Evolutionary conservation across 2,888 invertebrate genomes (phyloP).

Genomic region (Ctena decussata): DNA sequence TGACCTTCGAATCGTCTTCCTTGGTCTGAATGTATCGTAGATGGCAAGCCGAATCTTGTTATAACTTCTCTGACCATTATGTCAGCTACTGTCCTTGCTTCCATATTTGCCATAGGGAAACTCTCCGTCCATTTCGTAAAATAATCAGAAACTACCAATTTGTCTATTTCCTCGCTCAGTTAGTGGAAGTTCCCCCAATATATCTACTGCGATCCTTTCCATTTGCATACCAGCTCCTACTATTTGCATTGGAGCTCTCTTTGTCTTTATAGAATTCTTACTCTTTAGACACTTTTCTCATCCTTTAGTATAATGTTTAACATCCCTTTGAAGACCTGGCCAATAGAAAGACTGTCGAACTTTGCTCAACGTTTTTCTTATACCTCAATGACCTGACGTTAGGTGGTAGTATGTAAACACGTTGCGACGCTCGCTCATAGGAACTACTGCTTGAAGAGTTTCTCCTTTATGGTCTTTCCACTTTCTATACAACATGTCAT

Average conservation of each 20-base stretch:
- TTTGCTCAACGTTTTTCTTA: slow-evolving; percentile 11
- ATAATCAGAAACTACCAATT: slow-evolving; percentile 16
- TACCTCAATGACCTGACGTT: background rate
- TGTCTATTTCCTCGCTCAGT: too few species aligned
- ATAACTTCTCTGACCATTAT: slow-evolving; percentile 15
- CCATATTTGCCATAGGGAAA: slow-evolving; percentile 4
- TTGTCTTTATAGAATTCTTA: background rate
- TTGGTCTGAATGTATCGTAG: too few species aligned
- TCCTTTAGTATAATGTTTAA: background rate
- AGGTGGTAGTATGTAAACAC: background rate
- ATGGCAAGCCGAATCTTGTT: slow-evolving; percentile 24
- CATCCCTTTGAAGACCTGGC: slow-evolving; percentile 10
- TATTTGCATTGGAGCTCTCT: slow-evolving; percentile 25
- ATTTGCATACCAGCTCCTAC: slow-evolving; percentile 4
- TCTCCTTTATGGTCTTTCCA: background rate
- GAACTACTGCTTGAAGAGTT: background rate
- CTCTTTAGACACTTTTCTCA: slow-evolving; percentile 17
- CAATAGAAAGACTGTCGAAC: slow-evolving; percentile 8
- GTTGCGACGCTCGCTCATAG: too few species aligned
- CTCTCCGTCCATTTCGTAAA: slow-evolving; percentile 20
- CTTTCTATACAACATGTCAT: background rate
- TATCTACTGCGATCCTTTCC: slow-evolving; percentile 16
- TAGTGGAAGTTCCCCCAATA: slow-evolving; percentile 14
- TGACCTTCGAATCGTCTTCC: too few species aligned
- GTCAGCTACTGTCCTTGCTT: slow-evolving; percentile 21